Conservation (phyloP, 2,113 vertebrate species). For the Anser brachyrhynchus region DNA sequence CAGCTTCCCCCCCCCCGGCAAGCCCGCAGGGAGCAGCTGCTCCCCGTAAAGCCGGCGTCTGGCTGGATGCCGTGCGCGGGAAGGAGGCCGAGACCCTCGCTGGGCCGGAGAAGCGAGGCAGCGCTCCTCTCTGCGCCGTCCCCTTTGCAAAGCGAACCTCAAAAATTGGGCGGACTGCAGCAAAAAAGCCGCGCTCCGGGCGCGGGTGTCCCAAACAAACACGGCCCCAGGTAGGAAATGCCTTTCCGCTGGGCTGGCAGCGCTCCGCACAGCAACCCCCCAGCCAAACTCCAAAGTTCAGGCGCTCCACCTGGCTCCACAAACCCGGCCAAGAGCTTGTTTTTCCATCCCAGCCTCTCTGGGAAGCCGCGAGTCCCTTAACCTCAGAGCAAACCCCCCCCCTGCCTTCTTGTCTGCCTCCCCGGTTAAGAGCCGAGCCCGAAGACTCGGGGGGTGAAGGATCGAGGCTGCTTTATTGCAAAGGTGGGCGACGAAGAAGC, state of each 20-base stretch:
- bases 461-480: conserved; percentile 7
- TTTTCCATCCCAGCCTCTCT: background rate
- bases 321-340: background rate
- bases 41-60: background rate
- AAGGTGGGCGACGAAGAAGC: background rate
- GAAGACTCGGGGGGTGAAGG: background rate
- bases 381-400: too few relatives aligned
- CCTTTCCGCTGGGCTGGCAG: background rate
- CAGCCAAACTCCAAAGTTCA: background rate
- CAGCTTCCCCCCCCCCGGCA: background rate
- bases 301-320: background rate
- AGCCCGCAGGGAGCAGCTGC: background rate
- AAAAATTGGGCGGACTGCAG: background rate
- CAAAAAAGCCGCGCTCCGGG: fast-evolving
- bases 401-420: fast-evolving
- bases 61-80: fast-evolving
- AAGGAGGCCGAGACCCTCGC: background rate
- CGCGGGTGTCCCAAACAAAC: fast-evolving
- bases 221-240: background rate
- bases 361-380: background rate
- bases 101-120: background rate
- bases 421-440: fast-evolving
- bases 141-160: too few relatives aligned
- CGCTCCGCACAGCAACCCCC: fast-evolving
- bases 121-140: background rate